These are phyloP conservation scores for Notarius lentiginosus DNA, from an alignment of 2,113 vertebrate species.

Conservation along the genomic window DNA sequence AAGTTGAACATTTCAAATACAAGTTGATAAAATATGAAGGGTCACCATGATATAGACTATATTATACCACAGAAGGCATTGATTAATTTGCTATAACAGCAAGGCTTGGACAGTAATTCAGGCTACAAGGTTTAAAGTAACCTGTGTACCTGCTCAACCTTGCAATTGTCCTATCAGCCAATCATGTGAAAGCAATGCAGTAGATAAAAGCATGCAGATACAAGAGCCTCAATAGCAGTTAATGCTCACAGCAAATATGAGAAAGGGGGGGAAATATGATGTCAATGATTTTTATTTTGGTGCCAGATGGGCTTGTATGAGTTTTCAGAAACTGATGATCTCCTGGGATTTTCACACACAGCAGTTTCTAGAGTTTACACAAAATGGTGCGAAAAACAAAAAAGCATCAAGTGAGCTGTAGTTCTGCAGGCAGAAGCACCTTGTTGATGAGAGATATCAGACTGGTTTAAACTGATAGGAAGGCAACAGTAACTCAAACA, in stretches of 20 bases:
- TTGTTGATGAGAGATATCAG: no score
- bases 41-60: background rate
- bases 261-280: no score
- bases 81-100: background rate
- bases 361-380: no score
- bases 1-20: background rate
- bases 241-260: background rate
- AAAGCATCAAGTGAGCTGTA: no score
- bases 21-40: background rate
- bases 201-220: background rate
- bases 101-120: background rate
- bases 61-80: background rate
- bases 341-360: no score
- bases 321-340: no score
- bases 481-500: background rate
- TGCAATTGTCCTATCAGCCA: background rate
- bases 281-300: no score
- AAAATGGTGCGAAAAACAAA: no score
- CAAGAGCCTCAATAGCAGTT: background rate
- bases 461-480: background rate
- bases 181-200: background rate
- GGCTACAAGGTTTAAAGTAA: background rate
- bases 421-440: no score
- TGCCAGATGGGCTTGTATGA: background rate
- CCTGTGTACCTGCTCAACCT: background rate